These are phyloP conservation scores for Idris sp. DNA, from an alignment of 1,140 invertebrate genomes.

Conservation along the genomic window DNA sequence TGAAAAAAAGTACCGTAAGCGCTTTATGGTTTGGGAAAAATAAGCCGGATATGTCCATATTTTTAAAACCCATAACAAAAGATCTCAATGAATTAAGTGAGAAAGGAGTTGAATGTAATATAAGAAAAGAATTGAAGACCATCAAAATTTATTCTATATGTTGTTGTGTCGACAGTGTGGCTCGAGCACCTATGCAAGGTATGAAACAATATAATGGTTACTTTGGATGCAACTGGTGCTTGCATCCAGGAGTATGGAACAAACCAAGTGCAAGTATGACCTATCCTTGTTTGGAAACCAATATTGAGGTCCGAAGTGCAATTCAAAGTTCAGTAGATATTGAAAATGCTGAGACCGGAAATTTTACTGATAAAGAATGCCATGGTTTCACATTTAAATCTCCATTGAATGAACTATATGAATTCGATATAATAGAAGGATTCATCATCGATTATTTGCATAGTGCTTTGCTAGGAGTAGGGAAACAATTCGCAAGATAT, in stretches of 20 bases:
- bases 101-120: background rate
- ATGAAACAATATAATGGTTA: slow-evolving; percentile 3
- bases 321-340: too few species aligned
- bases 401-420: too few species aligned
- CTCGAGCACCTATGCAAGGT: slow-evolving; percentile 9
- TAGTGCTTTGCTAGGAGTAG: too few species aligned
- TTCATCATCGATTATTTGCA: too few species aligned
- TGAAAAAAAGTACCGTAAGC: background rate
- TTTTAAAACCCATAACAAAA: slow-evolving; percentile 1
- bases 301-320: too few species aligned
- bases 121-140: background rate
- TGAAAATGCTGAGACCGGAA: too few species aligned
- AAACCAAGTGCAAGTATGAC: too few species aligned
- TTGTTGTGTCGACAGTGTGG: slow-evolving; percentile 3
- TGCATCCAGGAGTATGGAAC: background rate
- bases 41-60: slow-evolving; percentile 5
- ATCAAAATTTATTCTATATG: slow-evolving; percentile 1
- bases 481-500: too few species aligned
- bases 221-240: slow-evolving; percentile 4
- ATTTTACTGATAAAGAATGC: too few species aligned
- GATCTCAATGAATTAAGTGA: background rate
- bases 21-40: slow-evolving; percentile 7
- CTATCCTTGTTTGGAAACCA: too few species aligned
- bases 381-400: too few species aligned
- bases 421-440: too few species aligned